These are phyloP conservation scores for Aselliscus stoliczkanus DNA, from an alignment of 2,797 vertebrate species.

Conservation along the genomic window DNA sequence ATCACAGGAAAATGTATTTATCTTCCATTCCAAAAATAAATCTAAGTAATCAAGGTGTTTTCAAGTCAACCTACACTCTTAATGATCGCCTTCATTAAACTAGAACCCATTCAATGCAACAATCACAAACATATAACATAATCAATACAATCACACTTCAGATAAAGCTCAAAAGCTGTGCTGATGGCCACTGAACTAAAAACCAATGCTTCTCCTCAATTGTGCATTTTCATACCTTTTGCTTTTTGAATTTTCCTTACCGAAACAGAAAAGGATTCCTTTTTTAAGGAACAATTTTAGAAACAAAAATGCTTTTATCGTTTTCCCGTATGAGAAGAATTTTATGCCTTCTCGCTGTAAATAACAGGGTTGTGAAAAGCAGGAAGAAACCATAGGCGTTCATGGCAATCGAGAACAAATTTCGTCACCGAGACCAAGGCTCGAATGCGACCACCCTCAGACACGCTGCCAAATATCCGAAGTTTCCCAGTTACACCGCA, in stretches of 20 bases:
- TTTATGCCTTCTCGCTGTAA: conserved; percentile 38
- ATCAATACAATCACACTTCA: conserved; percentile 26
- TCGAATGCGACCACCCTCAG: not conserved
- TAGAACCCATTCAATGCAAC: conserved; percentile 10
- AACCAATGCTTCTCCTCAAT: not conserved
- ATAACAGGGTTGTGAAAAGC: not conserved
- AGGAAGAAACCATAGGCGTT: conserved; percentile 57
- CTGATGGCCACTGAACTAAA: not conserved
- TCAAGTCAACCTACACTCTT: conserved; percentile 28
- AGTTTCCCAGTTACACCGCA: not conserved
- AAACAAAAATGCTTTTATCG: conserved; percentile 36
- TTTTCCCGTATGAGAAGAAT: conserved; percentile 54
- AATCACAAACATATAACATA: conserved; percentile 22
- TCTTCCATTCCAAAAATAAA: not conserved
- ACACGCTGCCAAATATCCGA: not conserved
- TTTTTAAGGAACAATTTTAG: not conserved
- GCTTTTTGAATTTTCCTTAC: conserved; percentile 22
- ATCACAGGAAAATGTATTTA: conserved; percentile 28
- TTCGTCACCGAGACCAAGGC: conserved; percentile 2
- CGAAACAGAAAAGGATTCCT: not conserved
- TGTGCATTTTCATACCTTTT: conserved; percentile 17
- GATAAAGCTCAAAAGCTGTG: not conserved
- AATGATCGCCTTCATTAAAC: not conserved
- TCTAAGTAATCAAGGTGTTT: not conserved
- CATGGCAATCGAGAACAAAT: conserved; percentile 53